phyloP scores from a whole-genome alignment of 1,140 invertebrate species.

The Polyergus mexicanus region DNA sequence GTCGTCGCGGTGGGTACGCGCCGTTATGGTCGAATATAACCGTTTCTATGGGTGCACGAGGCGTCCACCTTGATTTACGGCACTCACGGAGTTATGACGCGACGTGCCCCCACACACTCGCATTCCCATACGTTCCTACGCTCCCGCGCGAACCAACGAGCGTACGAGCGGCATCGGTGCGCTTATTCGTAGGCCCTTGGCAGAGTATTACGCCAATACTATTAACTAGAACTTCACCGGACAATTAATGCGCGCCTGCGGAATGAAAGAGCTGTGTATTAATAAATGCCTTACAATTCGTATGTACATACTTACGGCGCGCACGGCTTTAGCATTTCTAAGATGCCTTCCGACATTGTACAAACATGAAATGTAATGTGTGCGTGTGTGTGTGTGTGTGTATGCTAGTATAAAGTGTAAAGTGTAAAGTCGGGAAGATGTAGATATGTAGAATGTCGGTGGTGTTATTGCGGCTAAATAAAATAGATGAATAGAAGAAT shows the following conservation, averaged over 20 bases:
- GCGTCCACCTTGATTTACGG: slow-evolving; percentile 84
- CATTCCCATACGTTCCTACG: slow-evolving; percentile 69
- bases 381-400: too few species aligned
- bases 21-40: slow-evolving; percentile 85
- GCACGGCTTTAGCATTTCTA: slow-evolving; percentile 31
- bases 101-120: slow-evolving; percentile 79
- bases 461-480: not conserved
- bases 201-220: not conserved
- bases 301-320: slow-evolving; percentile 59
- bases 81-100: slow-evolving; percentile 83
- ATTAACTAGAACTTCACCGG: slow-evolving; percentile 54
- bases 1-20: slow-evolving; percentile 83
- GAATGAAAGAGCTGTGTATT: slow-evolving; percentile 56
- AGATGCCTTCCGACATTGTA: slow-evolving; percentile 38
- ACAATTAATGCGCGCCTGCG: slow-evolving; percentile 53
- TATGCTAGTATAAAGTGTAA: not conserved
- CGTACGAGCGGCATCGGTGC: slow-evolving; percentile 2
- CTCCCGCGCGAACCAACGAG: slow-evolving; percentile 48
- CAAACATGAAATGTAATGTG: slow-evolving; percentile 16
- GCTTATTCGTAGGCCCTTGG: not conserved
- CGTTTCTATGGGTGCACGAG: slow-evolving; percentile 84
- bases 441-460: not conserved
- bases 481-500: not conserved
- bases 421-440: slow-evolving; percentile 7
- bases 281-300: slow-evolving; percentile 64